Percentiles rank a stretch among this genome's conserved stretches.
These are phyloP conservation scores for Peribatodes rhomboidaria DNA, from an alignment of 2,888 invertebrate genomes.

Conservation along the genomic window DNA sequence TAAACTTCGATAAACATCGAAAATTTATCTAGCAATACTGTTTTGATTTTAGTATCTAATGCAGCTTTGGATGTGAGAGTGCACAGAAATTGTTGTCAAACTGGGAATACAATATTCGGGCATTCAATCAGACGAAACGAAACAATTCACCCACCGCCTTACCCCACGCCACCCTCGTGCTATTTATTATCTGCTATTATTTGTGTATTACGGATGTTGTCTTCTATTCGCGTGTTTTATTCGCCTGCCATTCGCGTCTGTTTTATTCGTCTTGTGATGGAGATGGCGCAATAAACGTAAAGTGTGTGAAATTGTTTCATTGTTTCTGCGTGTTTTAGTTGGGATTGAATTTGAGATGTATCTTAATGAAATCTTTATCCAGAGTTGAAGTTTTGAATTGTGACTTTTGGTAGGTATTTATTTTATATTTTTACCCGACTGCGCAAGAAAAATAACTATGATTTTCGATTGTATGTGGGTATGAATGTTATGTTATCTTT, in stretches of 20 bases:
- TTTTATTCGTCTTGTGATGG: conserved; percentile 17
- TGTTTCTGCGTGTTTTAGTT: conserved; percentile 13
- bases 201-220: conserved; percentile 34
- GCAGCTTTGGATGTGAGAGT: conserved; percentile 25
- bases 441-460: too few relatives aligned
- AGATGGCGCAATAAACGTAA: conserved; percentile 18
- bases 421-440: too few relatives aligned
- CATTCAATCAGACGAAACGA: conserved; percentile 63
- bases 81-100: conserved; percentile 52
- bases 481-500: too few relatives aligned
- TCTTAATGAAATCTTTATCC: background rate
- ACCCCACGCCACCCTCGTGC: conserved; percentile 10
- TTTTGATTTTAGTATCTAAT: conserved; percentile 9
- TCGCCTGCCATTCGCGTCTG: conserved; percentile 13
- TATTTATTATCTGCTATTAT: conserved; percentile 36
- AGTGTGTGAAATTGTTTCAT: conserved; percentile 17
- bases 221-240: conserved; percentile 25
- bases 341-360: background rate
- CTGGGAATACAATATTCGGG: conserved; percentile 62
- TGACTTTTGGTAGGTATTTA: too few relatives aligned
- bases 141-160: conserved; percentile 48
- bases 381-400: too few relatives aligned
- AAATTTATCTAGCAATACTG: too few relatives aligned
- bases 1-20: too few relatives aligned
- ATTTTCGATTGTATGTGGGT: too few relatives aligned